A percentile compares a stretch with the other conserved stretches of the same genome.
Conservation (phyloP, 1,140 invertebrate genomes). For the Caenorhabditis brenneri region DNA sequence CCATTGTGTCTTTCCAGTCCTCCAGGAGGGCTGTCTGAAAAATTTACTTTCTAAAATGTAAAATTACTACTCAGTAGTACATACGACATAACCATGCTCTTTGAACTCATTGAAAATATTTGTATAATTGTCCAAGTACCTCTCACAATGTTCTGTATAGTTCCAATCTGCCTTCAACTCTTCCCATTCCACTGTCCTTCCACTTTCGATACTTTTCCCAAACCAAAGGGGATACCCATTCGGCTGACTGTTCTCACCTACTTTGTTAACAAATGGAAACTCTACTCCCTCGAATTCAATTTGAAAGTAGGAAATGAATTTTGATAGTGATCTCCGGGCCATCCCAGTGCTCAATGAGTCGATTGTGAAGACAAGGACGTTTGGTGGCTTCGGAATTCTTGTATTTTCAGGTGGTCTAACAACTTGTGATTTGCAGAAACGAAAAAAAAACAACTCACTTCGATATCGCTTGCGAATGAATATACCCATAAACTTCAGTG, state of each 20-base stretch:
- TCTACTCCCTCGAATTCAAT: too few relatives aligned
- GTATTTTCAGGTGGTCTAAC: background rate
- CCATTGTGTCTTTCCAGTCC: background rate
- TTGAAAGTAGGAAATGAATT: background rate
- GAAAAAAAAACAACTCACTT: too few relatives aligned
- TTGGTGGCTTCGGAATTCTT: background rate
- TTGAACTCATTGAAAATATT: background rate
- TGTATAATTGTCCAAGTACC: background rate
- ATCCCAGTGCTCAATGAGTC: background rate
- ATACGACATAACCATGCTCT: background rate
- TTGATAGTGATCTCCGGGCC: background rate
- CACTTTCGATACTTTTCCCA: background rate
- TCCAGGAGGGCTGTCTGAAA: background rate
- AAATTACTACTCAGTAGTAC: too few relatives aligned
- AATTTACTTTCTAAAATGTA: too few relatives aligned
- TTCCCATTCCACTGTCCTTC: background rate
- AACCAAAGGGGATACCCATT: background rate
- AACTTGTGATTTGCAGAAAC: background rate
- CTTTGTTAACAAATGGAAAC: conserved; percentile 17
- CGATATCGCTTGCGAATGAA: background rate
- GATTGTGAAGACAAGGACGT: background rate
- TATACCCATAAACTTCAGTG: background rate
- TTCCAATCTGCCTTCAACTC: background rate
- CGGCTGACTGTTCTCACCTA: background rate
- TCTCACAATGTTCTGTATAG: background rate